Evolutionary conservation across 2,797 vertebrate genomes (phyloP).

Genomic region (Oophaga sylvatica): DNA sequence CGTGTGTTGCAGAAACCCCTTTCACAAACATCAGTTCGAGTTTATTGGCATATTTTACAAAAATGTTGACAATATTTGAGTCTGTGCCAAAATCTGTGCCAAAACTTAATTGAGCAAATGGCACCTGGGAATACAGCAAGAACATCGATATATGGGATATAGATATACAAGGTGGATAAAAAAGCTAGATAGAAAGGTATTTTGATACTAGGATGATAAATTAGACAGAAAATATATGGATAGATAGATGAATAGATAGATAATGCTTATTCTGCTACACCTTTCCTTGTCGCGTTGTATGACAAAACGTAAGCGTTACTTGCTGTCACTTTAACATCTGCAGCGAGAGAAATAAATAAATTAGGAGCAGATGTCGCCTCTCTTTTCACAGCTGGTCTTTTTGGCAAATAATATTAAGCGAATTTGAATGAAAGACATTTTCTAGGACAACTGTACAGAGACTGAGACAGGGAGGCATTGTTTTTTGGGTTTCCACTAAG

Average conservation of each 20-base stretch:
- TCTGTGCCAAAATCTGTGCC: too few relatives aligned
- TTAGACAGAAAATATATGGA: not conserved
- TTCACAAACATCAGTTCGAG: too few relatives aligned
- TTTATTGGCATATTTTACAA: too few relatives aligned
- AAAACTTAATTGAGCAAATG: too few relatives aligned
- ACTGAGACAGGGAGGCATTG: slow-evolving; percentile 43
- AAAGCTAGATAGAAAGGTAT: not conserved
- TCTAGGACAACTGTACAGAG: slow-evolving; percentile 49
- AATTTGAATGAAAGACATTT: slow-evolving; percentile 50
- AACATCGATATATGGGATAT: too few relatives aligned
- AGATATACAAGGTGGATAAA: too few relatives aligned
- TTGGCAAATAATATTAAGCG: slow-evolving; percentile 52
- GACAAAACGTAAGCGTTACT: slow-evolving; percentile 16
- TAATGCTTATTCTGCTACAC: not conserved
- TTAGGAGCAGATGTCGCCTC: slow-evolving; percentile 46
- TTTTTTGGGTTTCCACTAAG: slow-evolving; percentile 13
- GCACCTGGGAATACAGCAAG: too few relatives aligned
- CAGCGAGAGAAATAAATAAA: slow-evolving; percentile 32
- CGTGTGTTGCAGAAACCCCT: too few relatives aligned
- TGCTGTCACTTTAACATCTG: slow-evolving; percentile 56
- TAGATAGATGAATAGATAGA: not conserved
- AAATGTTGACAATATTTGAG: too few relatives aligned
- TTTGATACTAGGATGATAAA: too few relatives aligned
- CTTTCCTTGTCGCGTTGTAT: slow-evolving; percentile 34
- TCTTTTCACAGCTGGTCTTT: slow-evolving; percentile 49